A percentile compares a stretch with the other conserved stretches of the same genome.
These are phyloP conservation scores for Anhinga rufa DNA, from an alignment of 2,113 vertebrate species.

Conservation along the genomic window DNA sequence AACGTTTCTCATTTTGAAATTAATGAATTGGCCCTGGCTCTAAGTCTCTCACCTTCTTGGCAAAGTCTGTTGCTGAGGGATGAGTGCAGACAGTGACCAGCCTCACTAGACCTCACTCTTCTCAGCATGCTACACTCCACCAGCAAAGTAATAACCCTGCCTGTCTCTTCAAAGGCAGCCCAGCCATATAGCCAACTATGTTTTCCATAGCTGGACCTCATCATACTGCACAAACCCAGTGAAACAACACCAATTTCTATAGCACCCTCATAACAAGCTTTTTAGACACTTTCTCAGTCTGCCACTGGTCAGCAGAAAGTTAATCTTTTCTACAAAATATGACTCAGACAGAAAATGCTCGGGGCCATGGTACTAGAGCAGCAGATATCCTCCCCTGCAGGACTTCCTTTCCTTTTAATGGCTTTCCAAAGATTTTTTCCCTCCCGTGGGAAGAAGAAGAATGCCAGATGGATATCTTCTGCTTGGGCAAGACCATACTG, in stretches of 20 bases:
- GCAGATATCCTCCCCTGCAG: background rate
- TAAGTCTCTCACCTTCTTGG: background rate
- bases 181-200: background rate
- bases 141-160: background rate
- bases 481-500: background rate
- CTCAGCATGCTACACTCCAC: background rate
- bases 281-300: background rate
- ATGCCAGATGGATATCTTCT: background rate
- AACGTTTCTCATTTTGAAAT: background rate
- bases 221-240: background rate
- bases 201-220: background rate
- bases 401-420: background rate
- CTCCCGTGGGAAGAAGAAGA: background rate
- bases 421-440: background rate
- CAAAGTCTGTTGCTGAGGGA: background rate
- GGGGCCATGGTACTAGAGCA: rapidly evolving
- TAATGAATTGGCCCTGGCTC: background rate
- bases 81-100: background rate
- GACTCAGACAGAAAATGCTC: background rate
- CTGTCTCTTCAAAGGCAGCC: background rate
- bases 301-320: background rate
- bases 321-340: background rate
- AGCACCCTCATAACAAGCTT: background rate
- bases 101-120: background rate
- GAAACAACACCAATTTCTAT: background rate